A percentile compares a stretch with the other conserved stretches of the same genome.
Evolutionary conservation across 1,140 invertebrate species (phyloP).

Genomic region (Ylistrum balloti): DNA sequence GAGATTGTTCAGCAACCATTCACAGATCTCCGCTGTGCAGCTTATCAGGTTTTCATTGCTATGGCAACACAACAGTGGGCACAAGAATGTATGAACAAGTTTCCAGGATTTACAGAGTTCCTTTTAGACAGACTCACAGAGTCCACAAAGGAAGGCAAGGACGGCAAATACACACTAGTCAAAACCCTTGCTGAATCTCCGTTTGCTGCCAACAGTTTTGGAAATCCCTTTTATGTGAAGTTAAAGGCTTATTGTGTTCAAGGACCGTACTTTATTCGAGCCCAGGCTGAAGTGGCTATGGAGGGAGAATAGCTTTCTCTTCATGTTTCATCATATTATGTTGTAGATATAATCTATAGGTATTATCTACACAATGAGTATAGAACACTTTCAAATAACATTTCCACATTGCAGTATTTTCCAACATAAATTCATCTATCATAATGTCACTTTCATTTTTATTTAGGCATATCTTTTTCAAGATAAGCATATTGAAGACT

Average conservation of each 20-base stretch:
- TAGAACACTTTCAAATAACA: not conserved
- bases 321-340: not conserved
- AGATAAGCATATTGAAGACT: too few species aligned
- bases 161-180: constrained; percentile 89
- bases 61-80: constrained; percentile 86
- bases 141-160: constrained; percentile 87
- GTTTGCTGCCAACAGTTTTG: constrained; percentile 86
- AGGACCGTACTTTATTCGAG: constrained; percentile 88
- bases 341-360: not conserved
- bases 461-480: too few species aligned
- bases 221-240: constrained; percentile 85
- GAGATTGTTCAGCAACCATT: constrained; percentile 86
- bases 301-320: constrained; percentile 65
- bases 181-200: constrained; percentile 85
- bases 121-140: constrained; percentile 88
- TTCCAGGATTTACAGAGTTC: constrained; percentile 89
- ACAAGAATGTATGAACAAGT: constrained; percentile 85
- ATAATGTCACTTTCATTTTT: too few species aligned
- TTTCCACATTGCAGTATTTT: too few species aligned
- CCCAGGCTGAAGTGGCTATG: constrained; percentile 86
- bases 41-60: constrained; percentile 83
- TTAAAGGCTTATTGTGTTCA: constrained; percentile 88
- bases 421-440: too few species aligned
- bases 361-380: not conserved
- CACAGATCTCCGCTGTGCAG: constrained; percentile 84